Percentiles rank a stretch among this genome's conserved stretches.
Evolutionary conservation across 2,888 invertebrate genomes (phyloP).

Genomic region (Mimachlamys varia): DNA sequence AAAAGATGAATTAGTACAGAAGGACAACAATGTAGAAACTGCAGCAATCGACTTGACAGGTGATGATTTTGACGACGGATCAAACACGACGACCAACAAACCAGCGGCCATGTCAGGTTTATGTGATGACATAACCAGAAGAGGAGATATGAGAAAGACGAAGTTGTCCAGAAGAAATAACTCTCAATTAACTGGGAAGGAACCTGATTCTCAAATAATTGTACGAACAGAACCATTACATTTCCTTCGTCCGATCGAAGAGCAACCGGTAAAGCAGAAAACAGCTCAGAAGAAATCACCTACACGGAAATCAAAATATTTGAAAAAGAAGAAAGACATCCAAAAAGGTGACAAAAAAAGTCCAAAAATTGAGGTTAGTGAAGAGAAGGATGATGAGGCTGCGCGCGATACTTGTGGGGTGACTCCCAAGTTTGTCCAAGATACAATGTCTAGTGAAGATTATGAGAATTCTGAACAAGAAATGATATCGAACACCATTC

Average conservation of each 20-base stretch:
- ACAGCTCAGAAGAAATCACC: background rate
- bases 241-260: background rate
- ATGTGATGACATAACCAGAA: background rate
- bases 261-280: background rate
- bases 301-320: background rate
- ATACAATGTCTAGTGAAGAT: background rate
- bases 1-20: background rate
- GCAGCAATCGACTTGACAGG: background rate
- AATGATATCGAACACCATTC: background rate
- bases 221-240: background rate
- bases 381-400: background rate
- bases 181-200: background rate
- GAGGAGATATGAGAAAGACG: background rate
- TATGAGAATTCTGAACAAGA: background rate
- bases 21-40: background rate
- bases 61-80: conserved; percentile 49
- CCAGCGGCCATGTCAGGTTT: conserved; percentile 40
- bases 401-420: background rate
- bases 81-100: conserved; percentile 54
- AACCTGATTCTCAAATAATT: background rate
- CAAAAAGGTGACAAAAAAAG: background rate
- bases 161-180: background rate
- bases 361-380: background rate
- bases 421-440: background rate
- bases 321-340: background rate